Percentiles rank a stretch among this genome's conserved stretches.
These are phyloP conservation scores for Cryptotis parvus DNA, from an alignment of 2,113 vertebrate species.

Conservation along the genomic window DNA sequence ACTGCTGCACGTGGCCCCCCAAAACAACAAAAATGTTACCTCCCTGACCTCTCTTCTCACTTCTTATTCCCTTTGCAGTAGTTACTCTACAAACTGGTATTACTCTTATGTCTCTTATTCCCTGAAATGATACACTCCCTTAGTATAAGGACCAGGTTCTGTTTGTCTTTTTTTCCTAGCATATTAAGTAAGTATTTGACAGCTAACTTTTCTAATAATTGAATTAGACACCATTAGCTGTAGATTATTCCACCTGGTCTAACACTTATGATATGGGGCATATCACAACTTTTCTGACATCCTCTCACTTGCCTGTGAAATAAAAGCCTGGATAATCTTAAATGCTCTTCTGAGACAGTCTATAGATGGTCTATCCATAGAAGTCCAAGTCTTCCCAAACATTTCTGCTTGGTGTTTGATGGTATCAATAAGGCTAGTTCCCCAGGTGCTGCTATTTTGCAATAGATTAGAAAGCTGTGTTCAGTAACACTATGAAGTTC, in stretches of 20 bases:
- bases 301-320: not conserved
- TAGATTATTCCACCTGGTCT: not conserved
- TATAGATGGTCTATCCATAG: not conserved
- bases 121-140: not conserved
- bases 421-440: not conserved
- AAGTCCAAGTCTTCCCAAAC: not conserved
- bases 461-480: constrained; percentile 7
- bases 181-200: not conserved
- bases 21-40: not conserved
- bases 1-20: no score
- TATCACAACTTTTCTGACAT: not conserved
- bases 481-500: constrained; percentile 4
- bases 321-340: not conserved
- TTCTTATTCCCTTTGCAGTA: no score
- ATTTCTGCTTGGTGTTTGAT: not conserved
- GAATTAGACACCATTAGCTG: not conserved
- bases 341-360: not conserved
- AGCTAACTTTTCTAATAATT: not conserved
- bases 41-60: not conserved
- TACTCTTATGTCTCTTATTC: not conserved
- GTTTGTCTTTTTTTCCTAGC: not conserved
- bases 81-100: not conserved
- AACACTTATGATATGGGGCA: not conserved
- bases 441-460: constrained; percentile 4
- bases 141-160: not conserved